These are phyloP conservation scores for Halichoeres trimaculatus DNA, from an alignment of 2,113 vertebrate species.

Conservation along the genomic window DNA sequence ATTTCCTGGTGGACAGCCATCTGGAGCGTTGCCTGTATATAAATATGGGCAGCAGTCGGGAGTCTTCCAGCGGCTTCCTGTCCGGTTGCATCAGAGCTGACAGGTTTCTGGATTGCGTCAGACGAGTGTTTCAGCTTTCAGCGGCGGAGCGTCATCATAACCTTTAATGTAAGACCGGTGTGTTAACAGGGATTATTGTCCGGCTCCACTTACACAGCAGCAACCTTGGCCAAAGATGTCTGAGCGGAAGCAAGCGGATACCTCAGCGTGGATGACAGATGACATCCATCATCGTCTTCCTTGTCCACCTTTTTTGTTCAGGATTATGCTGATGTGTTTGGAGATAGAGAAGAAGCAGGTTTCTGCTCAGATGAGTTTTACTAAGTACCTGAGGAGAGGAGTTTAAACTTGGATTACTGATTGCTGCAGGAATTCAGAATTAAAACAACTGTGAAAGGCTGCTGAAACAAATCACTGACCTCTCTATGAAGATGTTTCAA, in stretches of 20 bases:
- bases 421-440: not conserved
- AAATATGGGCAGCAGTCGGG: not conserved
- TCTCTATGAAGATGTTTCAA: not conserved
- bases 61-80: constrained; percentile 7
- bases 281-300: constrained; percentile 14
- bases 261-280: constrained; percentile 7
- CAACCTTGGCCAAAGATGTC: constrained; percentile 35
- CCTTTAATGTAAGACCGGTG: constrained; percentile 66
- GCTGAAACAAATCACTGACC: no score
- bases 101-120: constrained; percentile 8
- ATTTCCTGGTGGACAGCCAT: not conserved
- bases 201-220: constrained; percentile 35
- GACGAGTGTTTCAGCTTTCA: constrained; percentile 39
- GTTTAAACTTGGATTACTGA: not conserved
- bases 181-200: constrained; percentile 65
- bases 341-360: not conserved
- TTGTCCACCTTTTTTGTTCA: not conserved
- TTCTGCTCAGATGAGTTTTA: not conserved
- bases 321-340: not conserved
- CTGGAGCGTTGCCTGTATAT: not conserved
- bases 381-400: not conserved
- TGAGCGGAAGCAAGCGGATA: constrained; percentile 33
- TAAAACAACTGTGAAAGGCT: no score
- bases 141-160: constrained; percentile 36
- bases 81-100: constrained; percentile 28